Evolutionary conservation across 2,113 vertebrate species (phyloP), one percentile per base, ranked within the genome.

Genomic region (Malurus alboscapulatus): DNA sequence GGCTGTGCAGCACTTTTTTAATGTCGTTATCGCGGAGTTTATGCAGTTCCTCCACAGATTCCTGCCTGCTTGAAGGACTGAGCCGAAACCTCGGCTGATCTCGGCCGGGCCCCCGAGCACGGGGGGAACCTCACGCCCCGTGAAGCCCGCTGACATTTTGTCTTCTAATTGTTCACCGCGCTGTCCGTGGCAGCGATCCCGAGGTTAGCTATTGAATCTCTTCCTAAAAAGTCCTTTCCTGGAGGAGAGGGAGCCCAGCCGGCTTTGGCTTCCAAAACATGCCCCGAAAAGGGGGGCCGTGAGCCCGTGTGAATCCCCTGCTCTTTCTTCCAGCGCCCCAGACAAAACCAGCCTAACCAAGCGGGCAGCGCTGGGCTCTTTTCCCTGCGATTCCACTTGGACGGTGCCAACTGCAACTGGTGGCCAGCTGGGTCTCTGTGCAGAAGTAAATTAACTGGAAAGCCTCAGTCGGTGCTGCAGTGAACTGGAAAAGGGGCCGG

Each of bases 401-500:
- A 18, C 32, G 9, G 45, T 82, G 81, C 92, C 95, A 93, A 32
- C 87, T 66, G 82, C 93, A 95, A 93, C 84, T 45, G 76, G 92
- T 94, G 91, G 85, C 95, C 95, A 97, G 88, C 91, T 97, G 94
- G 92, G 94, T 88, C 80, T 94, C 89, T 38, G 71, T 32, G 68
- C 82, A 84, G 88, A 82, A 97, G 94, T 92, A 92, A 97, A 97
- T 96, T 95, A 95, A 92, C 95, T 96, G 96, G 96, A 97, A 97
- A 97, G 53, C 62, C 88, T 75, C 86, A 30, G 78, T 69, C 79
- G 71, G 45, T 75, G 80, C 75, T 71, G 77, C 89, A 89, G 85
- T 74, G 92, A 93, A 36, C 91, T 93, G 88, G 93, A 89, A 91
- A 90, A 73, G 54, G 30, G 81, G 29, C 38, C 44, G 22, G 45